Evolutionary conservation across 2,888 invertebrate genomes (phyloP).

Genomic region (Orgyia antiqua): DNA sequence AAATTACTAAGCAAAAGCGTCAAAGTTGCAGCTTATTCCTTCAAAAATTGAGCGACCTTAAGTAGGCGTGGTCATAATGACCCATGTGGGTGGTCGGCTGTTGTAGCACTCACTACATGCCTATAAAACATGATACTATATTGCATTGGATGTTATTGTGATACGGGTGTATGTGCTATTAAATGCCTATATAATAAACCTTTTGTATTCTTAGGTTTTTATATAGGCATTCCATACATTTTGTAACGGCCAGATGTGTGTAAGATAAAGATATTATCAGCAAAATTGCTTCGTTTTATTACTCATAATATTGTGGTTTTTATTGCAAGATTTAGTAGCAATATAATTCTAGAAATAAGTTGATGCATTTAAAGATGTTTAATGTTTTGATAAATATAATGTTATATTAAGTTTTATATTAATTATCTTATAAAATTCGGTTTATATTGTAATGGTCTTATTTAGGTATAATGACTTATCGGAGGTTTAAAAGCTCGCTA

Average conservation of each 20-base stretch:
- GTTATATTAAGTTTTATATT: too few relatives aligned
- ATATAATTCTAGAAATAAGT: too few relatives aligned
- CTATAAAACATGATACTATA: constrained; percentile 57
- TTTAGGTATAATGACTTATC: too few relatives aligned
- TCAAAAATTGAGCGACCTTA: constrained; percentile 59
- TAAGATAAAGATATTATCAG: neutral
- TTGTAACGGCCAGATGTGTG: neutral
- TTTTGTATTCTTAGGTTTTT: constrained; percentile 20
- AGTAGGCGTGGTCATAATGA: constrained; percentile 57
- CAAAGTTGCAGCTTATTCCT: constrained; percentile 34
- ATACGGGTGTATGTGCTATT: constrained; percentile 43
- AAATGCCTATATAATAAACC: constrained; percentile 30
- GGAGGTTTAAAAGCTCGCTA: too few relatives aligned
- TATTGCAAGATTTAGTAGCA: too few relatives aligned
- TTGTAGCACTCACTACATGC: constrained; percentile 37
- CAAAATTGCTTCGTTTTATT: neutral
- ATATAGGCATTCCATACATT: constrained; percentile 9
- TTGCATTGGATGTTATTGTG: constrained; percentile 39
- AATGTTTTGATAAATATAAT: too few relatives aligned
- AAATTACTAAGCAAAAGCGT: constrained; percentile 39
- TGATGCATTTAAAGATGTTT: too few relatives aligned
- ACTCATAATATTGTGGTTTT: neutral
- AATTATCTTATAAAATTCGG: too few relatives aligned
- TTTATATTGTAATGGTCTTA: too few relatives aligned
- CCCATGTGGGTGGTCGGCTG: constrained; percentile 59